These are phyloP conservation scores for Siderastrea radians DNA, from an alignment of 92 coral and sea anemone species.

Conservation along the genomic window DNA sequence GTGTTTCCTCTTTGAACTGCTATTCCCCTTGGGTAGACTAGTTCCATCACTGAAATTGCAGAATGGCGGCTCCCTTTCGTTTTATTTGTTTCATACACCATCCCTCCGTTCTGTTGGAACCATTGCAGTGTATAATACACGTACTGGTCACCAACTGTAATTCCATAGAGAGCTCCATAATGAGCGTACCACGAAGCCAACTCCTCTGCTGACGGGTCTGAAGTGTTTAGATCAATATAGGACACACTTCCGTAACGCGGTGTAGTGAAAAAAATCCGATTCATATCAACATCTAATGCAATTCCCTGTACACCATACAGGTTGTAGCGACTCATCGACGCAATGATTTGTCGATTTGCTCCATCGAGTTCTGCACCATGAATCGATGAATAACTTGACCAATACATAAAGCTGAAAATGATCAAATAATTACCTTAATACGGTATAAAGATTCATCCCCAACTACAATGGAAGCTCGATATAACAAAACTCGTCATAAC, in stretches of 20 bases:
- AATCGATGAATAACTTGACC: constrained; percentile 3
- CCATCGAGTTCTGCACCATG: constrained; percentile 32
- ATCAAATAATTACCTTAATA: too few species aligned
- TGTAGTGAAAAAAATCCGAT: background rate
- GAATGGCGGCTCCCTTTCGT: background rate
- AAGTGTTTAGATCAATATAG: constrained; percentile 1
- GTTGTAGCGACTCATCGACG: background rate
- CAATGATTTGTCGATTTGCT: background rate
- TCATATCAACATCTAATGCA: background rate
- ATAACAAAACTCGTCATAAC: too few species aligned
- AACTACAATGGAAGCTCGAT: too few species aligned
- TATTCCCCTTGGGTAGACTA: constrained; percentile 1
- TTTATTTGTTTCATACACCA: background rate
- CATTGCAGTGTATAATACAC: background rate
- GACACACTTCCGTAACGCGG: background rate
- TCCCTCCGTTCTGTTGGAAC: background rate
- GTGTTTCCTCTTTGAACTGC: constrained; percentile 1
- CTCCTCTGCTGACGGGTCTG: background rate
- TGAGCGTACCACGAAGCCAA: background rate
- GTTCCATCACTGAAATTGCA: background rate
- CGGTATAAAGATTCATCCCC: too few species aligned
- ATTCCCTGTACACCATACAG: background rate
- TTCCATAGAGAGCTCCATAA: background rate
- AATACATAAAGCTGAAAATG: constrained; percentile 17
- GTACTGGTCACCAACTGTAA: constrained; percentile 14